Evolutionary conservation across 1,140 invertebrate species (phyloP), one percentile per base, ranked within the genome.

Genomic region (Drosophila lini): DNA sequence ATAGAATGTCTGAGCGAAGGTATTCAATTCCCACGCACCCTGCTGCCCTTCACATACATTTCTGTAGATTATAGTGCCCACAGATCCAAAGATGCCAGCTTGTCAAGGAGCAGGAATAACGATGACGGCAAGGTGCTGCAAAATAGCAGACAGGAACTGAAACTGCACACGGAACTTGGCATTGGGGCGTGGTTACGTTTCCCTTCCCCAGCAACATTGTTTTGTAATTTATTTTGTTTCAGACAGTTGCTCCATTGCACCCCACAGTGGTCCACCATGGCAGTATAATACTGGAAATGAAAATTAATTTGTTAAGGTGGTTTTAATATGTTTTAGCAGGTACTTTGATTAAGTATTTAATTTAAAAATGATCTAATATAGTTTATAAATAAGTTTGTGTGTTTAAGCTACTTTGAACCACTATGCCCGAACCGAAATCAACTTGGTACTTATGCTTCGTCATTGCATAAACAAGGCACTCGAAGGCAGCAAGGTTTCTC

Each of bases 221-320:
- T 88, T 89, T 80, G 83, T 88, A 89, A 88, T 89, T 88, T 88
- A 89, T 88, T 88, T 88, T 83, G 74, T 86, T 88, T 83, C 60
- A 80, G 83, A 89, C 83, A 89, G 83, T 80, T 86, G 62, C 58
- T 86, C 68, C 75, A 62, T 45, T 53, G 60, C 76, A 34, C 0
- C 8, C 11, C 1, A 55, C 52, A 55, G 52, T 55, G 52, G 34
- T 53, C 2, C 19, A 22, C 2, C 0, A 2, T 15, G 7, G 3
- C 3, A 8, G 16, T 13, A 36, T 22, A 13, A 22, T 44, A 22
- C 13, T 28, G 7, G 2, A 13, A 34, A 19, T 11, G 0, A 9
- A 22, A 6, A n/a, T 36, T 5, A 5, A 5, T 28, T 28, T 28
- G 5, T 28, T 5, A 28, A 28, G 25, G 5, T 28, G 5, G 5